Conservation (phyloP, 2,888 invertebrate species). For the Dryobota labecula region DNA sequence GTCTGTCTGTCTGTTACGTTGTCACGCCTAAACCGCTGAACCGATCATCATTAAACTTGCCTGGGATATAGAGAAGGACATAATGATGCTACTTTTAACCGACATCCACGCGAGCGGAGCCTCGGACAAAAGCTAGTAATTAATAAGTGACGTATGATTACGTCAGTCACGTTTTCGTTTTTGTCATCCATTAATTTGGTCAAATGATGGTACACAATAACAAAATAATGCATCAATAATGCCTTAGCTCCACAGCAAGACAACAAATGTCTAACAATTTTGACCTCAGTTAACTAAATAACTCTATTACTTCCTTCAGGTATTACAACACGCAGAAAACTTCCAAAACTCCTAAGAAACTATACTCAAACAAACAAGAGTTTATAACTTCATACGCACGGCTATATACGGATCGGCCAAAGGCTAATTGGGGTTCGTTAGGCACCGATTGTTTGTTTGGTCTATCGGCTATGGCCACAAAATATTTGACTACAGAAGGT, state of each 20-base stretch:
- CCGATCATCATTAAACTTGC: too few species aligned
- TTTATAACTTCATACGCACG: constrained; percentile 62
- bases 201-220: background rate
- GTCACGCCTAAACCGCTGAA: too few species aligned
- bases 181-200: background rate
- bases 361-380: constrained; percentile 40
- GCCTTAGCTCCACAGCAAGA: background rate
- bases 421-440: constrained; percentile 85
- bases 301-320: constrained; percentile 16
- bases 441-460: constrained; percentile 78
- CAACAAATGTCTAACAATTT: constrained; percentile 6
- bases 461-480: background rate
- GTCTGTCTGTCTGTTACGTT: too few species aligned
- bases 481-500: background rate
- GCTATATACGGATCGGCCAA: constrained; percentile 58
- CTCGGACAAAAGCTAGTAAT: too few species aligned
- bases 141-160: too few species aligned
- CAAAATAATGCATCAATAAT: background rate
- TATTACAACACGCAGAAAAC: constrained; percentile 24
- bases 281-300: constrained; percentile 40
- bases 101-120: too few species aligned
- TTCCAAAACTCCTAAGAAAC: constrained; percentile 38
- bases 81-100: too few species aligned
- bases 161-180: too few species aligned
- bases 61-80: too few species aligned